Evolutionary conservation across 2,113 vertebrate species (phyloP).

Genomic region (Phrynosoma platyrhinos): DNA sequence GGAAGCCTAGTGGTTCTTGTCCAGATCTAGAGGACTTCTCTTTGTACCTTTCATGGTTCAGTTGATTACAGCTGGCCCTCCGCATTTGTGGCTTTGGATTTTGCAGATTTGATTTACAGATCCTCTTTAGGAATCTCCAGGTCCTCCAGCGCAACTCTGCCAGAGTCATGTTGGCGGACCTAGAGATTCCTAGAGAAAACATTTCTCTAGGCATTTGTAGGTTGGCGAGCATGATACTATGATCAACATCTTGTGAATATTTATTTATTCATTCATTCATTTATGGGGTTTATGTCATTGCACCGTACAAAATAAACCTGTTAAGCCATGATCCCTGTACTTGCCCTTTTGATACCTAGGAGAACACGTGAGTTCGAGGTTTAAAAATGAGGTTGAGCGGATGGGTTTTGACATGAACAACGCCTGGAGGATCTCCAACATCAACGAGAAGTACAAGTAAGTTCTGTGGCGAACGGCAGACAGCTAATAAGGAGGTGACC

Average conservation of each 20-base stretch:
- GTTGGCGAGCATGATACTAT: no score
- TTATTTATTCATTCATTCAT: no score
- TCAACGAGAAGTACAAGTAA: constrained; percentile 97
- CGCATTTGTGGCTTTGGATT: no score
- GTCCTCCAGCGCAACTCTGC: no score
- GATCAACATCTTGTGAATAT: no score
- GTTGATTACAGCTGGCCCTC: no score
- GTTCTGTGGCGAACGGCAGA: constrained; percentile 46
- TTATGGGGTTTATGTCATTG: background rate
- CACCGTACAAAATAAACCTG: background rate
- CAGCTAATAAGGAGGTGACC: background rate
- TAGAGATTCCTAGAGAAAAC: no score
- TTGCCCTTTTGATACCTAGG: constrained; percentile 76
- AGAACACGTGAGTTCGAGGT: constrained; percentile 93
- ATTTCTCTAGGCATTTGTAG: no score
- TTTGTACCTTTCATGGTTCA: background rate
- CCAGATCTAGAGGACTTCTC: background rate
- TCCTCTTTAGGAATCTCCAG: no score
- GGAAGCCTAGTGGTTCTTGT: no score
- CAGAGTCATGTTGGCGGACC: no score
- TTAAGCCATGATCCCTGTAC: constrained; percentile 13
- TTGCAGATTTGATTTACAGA: no score
- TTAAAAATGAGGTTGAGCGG: constrained; percentile 96
- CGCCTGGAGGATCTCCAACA: constrained; percentile 97
- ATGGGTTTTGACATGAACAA: constrained; percentile 99